Percentiles rank a stretch among this genome's conserved stretches.
phyloP scores from a whole-genome alignment of 2,113 vertebrate genomes.

The Triplophysa siluroides region DNA sequence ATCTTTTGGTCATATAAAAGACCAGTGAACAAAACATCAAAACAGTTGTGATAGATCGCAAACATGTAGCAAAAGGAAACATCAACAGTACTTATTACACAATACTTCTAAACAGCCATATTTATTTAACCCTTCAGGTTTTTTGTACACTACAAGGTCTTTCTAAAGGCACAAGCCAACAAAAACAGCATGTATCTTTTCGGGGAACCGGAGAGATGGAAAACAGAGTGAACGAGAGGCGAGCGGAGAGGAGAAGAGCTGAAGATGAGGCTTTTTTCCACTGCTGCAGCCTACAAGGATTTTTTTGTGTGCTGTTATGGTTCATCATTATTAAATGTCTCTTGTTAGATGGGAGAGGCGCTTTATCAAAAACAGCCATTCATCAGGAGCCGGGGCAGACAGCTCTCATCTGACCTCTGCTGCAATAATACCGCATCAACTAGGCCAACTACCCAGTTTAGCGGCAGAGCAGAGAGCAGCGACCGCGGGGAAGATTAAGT shows the following conservation, averaged over 20 bases:
- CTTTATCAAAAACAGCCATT: conserved; percentile 90
- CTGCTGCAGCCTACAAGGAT: conserved; percentile 72
- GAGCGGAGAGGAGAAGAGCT: conserved; percentile 61
- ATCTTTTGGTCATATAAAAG: too few species aligned
- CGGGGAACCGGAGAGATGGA: neutral
- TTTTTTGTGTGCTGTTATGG: conserved; percentile 82
- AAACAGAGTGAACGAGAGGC: conserved; percentile 29
- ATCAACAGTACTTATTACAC: neutral
- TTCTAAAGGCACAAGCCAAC: conserved; percentile 11
- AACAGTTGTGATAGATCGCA: neutral
- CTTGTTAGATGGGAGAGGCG: conserved; percentile 83
- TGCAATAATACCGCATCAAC: conserved; percentile 96
- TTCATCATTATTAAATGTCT: conserved; percentile 94
- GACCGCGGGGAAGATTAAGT: conserved; percentile 95
- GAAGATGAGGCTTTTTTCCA: conserved; percentile 56
- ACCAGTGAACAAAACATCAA: too few species aligned
- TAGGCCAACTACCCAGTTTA: conserved; percentile 96
- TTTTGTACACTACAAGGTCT: conserved; percentile 2
- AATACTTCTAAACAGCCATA: neutral
- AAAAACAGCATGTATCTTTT: conserved; percentile 24
- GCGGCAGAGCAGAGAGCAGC: conserved; percentile 91
- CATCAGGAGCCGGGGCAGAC: conserved; percentile 83
- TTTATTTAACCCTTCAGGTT: conserved; percentile 5
- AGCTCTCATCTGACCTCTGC: conserved; percentile 94
- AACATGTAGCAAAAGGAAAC: neutral